Evolutionary conservation across 2,888 invertebrate species (phyloP), one percentile per base, ranked within the genome.

Genomic region (Drosophila antonietae): DNA sequence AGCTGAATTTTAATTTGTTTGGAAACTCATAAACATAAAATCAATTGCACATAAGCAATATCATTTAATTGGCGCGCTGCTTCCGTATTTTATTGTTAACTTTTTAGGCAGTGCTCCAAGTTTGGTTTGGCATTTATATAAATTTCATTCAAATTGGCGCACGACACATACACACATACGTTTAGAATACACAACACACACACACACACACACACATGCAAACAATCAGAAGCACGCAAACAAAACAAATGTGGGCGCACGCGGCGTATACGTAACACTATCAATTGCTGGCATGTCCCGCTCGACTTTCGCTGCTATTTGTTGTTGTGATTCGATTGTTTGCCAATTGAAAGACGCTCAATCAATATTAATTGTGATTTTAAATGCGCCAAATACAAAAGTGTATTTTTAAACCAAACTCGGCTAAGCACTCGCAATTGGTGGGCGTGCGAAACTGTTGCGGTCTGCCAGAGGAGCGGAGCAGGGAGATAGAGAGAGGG

Each of bases 331-430:
- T 65, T 69, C 83, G 73, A 85, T 85, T 88, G 85, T 83, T 77
- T 83, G 83, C 70, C 85, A 84, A 84, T 88, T 88, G 68, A 82
- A 71, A 75, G 64, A 80, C 71, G 67, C 80, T 70, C 69, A 85
- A 79, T 84, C 84, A 87, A 84, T 83, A 83, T 70, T 61, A 83
- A 87, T 80, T 80, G 68, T 68, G 83, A 78, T 87, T 75, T 78
- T 41, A 23, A 15, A 51, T 66, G 31, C 60, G 28, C 31, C 31
- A 6, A 51, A 51, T 10, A 43, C 68, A 47, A 52, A 20, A 44
- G 33, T 41, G 47, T 61, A 57, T 58, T 56, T 62, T 46, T 61
- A 65, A 63, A 53, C 60, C 46, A 52, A 72, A 66, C 62, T 60
- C 41, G 62, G 61, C 53, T 60, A 62, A 53, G n/a, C 62, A 61